Evolutionary conservation across 2,888 invertebrate genomes (phyloP).

Genomic region (Invenusta paracnida): DNA sequence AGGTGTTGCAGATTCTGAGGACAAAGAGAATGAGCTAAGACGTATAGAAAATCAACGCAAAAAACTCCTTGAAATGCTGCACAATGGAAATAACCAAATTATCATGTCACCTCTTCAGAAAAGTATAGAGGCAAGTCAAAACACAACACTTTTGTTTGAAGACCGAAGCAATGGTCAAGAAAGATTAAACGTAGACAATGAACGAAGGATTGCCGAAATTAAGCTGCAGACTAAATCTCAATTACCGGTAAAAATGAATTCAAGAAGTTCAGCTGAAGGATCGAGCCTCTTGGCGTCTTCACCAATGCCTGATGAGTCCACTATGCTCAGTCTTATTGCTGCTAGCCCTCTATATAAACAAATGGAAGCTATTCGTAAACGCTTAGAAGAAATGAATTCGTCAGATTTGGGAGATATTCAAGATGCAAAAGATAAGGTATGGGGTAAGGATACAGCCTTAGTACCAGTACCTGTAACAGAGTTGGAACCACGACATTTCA

Average conservation of each 20-base stretch:
- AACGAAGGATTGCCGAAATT: background rate
- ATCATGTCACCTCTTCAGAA: background rate
- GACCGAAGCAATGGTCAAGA: background rate
- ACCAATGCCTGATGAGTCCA: background rate
- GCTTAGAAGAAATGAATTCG: background rate
- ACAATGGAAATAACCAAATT: background rate
- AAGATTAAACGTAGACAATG: background rate
- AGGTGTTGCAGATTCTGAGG: background rate
- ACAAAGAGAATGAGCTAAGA: background rate
- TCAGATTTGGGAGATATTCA: background rate
- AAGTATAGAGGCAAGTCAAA: background rate
- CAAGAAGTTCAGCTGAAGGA: background rate
- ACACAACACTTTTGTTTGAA: background rate
- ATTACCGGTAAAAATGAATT: too few relatives aligned
- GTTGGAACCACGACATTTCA: constrained; percentile 53
- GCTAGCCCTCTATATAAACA: constrained; percentile 1
- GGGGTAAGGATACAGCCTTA: constrained; percentile 53
- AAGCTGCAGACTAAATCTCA: background rate
- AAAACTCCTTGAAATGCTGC: background rate
- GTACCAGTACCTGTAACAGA: constrained; percentile 56
- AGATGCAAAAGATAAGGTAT: constrained; percentile 49
- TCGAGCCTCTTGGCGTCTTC: too few relatives aligned
- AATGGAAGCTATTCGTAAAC: background rate
- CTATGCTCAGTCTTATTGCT: background rate
- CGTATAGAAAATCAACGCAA: background rate